phyloP scores from a whole-genome alignment of 2,888 invertebrate species.

The Cephus rjabovi region DNA sequence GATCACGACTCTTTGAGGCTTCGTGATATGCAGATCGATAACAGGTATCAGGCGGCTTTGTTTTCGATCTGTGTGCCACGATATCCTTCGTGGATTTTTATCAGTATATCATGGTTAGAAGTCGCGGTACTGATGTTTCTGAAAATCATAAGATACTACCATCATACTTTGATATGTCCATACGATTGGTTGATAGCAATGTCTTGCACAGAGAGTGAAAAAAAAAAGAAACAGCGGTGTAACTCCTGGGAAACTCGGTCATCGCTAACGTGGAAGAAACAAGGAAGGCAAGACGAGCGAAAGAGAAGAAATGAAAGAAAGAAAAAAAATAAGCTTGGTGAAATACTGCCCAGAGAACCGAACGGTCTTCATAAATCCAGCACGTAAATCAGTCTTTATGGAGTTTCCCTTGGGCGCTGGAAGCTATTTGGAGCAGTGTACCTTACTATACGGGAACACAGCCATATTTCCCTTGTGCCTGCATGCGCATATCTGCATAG shows the following conservation, averaged over 20 bases:
- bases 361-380: slow-evolving; percentile 62
- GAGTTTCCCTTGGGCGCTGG: slow-evolving; percentile 42
- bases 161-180: neutral
- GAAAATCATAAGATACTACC: too few relatives aligned
- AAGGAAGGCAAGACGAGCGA: slow-evolving; percentile 19
- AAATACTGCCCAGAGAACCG: slow-evolving; percentile 58
- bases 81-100: too few relatives aligned
- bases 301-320: neutral
- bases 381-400: slow-evolving; percentile 63
- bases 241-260: neutral
- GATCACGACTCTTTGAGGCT: neutral
- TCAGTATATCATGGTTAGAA: too few relatives aligned
- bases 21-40: neutral
- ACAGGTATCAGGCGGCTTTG: too few relatives aligned
- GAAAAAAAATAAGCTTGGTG: slow-evolving; percentile 31
- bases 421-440: slow-evolving; percentile 29
- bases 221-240: neutral
- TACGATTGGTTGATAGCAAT: too few relatives aligned
- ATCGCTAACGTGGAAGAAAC: slow-evolving; percentile 25
- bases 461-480: neutral
- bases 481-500: neutral
- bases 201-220: too few relatives aligned
- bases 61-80: too few relatives aligned
- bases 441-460: neutral
- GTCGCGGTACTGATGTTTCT: too few relatives aligned